Conservation (phyloP, 2,888 invertebrate genomes). For the Pogonocherus hispidulus region DNA sequence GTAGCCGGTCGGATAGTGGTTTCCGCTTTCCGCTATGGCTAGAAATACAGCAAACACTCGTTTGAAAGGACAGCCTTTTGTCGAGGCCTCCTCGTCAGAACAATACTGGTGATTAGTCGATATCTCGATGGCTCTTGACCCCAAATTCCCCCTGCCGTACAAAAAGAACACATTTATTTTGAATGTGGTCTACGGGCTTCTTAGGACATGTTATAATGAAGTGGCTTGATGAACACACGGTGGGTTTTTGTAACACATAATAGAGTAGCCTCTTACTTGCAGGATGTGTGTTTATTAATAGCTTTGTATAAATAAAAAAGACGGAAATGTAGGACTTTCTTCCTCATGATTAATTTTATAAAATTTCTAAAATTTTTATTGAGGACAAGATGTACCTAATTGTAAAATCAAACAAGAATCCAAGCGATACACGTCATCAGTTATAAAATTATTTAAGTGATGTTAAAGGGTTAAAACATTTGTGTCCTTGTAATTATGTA, state of each 20-base stretch:
- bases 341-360: too few species aligned
- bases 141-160: conserved; percentile 37
- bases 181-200: conserved; percentile 16
- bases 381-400: too few species aligned
- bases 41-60: conserved; percentile 42
- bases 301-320: too few species aligned
- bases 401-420: too few species aligned
- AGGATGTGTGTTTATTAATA: too few species aligned
- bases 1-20: conserved; percentile 28
- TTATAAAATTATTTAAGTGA: too few species aligned
- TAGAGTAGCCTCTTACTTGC: too few species aligned
- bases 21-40: conserved; percentile 34
- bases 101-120: conserved; percentile 50
- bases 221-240: neutral
- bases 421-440: too few species aligned
- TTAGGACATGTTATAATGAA: neutral
- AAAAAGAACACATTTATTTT: conserved; percentile 39
- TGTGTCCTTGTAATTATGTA: too few species aligned
- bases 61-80: conserved; percentile 32
- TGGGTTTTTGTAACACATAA: neutral
- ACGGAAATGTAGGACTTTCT: too few species aligned
- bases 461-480: too few species aligned
- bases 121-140: conserved; percentile 51
- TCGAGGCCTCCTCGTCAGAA: conserved; percentile 39
- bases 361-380: too few species aligned